Evolutionary conservation across 2,797 vertebrate genomes (phyloP), one percentile per base, ranked within the genome.

Genomic region (Adrianichthys oophorus): DNA sequence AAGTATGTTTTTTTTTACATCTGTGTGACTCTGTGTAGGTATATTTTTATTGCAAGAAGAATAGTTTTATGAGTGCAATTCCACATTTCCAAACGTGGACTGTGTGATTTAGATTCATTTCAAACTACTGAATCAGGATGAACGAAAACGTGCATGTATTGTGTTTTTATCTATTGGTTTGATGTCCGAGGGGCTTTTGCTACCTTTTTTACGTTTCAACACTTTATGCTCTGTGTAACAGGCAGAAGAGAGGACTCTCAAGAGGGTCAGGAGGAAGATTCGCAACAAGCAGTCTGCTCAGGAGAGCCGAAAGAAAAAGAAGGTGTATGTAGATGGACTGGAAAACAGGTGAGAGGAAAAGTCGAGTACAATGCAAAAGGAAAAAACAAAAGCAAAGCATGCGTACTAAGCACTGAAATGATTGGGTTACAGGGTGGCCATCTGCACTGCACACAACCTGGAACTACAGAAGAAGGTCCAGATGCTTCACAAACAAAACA

Each of bases 231-330:
- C 19, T 79, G 51, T 76, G 15, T 58, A 60, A 48, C 82, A 99
- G 97, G 78, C 90, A 0, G 94, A 97, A 66, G 94, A 98, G 58
- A 87, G 89, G 54, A 87, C 91, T 55, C 76, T 94, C 80, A 96
- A 95, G 79, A 91, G 92, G 19, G 89, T 95, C 37, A 89, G 93
- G 64, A 92, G 93, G 68, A 97, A 96, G 89, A 97, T 95, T 77
- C 88, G 94, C 45, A 98, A 96, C 83, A 98, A 95, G 79, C 93
- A 93, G 70, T 95, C 94, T 4, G 94, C 95, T 73, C 95, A 94
- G 76, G 93, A 95, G 66, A 96, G 95, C 72, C 92, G 92, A 26
- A 93, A 91, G 70, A 93, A 94, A 86, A 96, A 94, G 86, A 96
- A 95, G 80, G 89, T 94, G 32, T 96, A 97, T 0, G 82, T 96